Evolutionary conservation across 2,888 invertebrate species (phyloP).

Genomic region (Disparrhopalites patrizii): DNA sequence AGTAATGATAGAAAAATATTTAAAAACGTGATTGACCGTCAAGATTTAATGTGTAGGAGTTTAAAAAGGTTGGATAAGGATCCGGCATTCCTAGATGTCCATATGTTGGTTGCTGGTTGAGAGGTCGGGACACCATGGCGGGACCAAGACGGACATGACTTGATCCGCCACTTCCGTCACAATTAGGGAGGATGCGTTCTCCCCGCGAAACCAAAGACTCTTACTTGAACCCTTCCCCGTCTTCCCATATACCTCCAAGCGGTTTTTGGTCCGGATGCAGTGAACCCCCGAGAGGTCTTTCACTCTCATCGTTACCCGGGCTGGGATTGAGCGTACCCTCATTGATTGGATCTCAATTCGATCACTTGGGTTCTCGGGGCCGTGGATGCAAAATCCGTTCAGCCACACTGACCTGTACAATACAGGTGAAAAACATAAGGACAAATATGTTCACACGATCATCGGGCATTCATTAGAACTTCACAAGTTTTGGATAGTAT

Average conservation of each 20-base stretch:
- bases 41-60: too few species aligned
- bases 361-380: slow-evolving; percentile 12
- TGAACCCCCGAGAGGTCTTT: slow-evolving; percentile 13
- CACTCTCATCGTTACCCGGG: slow-evolving; percentile 3
- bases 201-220: slow-evolving; percentile 25
- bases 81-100: too few species aligned
- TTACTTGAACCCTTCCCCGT: background rate
- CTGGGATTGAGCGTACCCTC: background rate
- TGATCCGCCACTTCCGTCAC: slow-evolving; percentile 13
- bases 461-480: background rate
- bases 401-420: slow-evolving; percentile 15
- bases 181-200: slow-evolving; percentile 11
- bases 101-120: too few species aligned
- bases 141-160: slow-evolving; percentile 13
- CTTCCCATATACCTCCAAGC: slow-evolving; percentile 20
- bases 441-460: too few species aligned
- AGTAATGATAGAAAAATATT: too few species aligned
- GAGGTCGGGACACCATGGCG: too few species aligned
- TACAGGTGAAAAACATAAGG: too few species aligned
- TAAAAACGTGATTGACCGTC: too few species aligned
- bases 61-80: too few species aligned
- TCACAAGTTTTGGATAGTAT: background rate
- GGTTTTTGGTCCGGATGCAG: slow-evolving; percentile 18
- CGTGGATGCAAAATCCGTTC: slow-evolving; percentile 15
- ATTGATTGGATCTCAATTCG: slow-evolving; percentile 7